Conservation (phyloP, 1,140 invertebrate species). For the Saccostrea echinata region DNA sequence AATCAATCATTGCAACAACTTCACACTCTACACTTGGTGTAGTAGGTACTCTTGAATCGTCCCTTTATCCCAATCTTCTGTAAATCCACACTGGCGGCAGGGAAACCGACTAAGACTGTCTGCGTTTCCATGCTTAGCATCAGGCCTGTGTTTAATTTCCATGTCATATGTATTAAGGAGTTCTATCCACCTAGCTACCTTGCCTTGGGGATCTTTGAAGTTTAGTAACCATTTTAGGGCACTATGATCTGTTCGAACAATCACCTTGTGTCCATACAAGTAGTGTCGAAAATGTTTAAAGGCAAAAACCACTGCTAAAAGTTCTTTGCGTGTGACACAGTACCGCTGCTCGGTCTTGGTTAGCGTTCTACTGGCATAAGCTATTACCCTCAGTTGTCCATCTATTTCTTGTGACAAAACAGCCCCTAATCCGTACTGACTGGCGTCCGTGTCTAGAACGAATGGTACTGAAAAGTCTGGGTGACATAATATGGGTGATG, state of each 20-base stretch:
- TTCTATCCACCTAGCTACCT: no score
- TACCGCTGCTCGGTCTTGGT: slow-evolving; percentile 32
- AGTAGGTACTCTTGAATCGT: neutral
- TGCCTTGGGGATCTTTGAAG: slow-evolving; percentile 15
- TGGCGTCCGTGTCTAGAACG: no score
- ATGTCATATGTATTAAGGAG: no score
- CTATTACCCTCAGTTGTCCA: slow-evolving; percentile 55
- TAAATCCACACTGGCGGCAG: neutral
- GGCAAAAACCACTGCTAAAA: slow-evolving; percentile 33
- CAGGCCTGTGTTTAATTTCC: no score
- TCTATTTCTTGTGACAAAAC: slow-evolving; percentile 66
- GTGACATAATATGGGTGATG: slow-evolving; percentile 24
- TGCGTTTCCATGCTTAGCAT: no score
- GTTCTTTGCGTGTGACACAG: slow-evolving; percentile 46
- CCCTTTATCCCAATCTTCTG: neutral
- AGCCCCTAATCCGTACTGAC: no score
- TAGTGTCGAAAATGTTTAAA: slow-evolving; percentile 38
- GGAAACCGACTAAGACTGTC: slow-evolving; percentile 30
- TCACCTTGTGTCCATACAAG: neutral
- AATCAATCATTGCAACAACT: neutral
- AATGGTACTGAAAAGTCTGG: slow-evolving; percentile 38
- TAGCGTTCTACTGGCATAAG: slow-evolving; percentile 54
- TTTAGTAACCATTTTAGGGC: slow-evolving; percentile 16
- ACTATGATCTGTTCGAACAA: slow-evolving; percentile 8
- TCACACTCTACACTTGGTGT: neutral